Percentiles rank a stretch among this genome's conserved stretches.
Conservation (phyloP, 1,140 invertebrate species). For the Euura lappo region DNA sequence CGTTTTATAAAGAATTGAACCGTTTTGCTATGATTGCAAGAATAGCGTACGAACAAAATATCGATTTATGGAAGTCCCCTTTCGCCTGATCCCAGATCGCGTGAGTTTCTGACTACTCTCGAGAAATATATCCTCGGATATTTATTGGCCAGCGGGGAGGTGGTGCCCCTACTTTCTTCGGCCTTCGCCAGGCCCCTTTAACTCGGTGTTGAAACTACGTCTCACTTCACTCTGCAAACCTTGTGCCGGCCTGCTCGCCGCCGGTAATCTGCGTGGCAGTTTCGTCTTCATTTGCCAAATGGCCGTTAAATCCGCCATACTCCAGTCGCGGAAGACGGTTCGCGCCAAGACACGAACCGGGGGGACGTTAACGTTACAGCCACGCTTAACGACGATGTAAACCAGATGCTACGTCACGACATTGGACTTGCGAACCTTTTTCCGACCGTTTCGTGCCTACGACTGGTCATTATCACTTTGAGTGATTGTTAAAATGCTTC, state of each 20-base stretch:
- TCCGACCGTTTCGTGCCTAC: not conserved
- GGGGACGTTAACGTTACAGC: slow-evolving; percentile 27
- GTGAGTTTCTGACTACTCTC: not conserved
- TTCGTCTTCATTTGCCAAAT: slow-evolving; percentile 49
- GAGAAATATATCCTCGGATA: not conserved
- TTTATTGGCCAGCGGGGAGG: not conserved
- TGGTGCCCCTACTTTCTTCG: not conserved
- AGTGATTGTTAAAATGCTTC: not conserved
- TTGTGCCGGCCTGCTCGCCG: not conserved
- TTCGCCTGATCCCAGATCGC: not conserved
- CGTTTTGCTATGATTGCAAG: no score
- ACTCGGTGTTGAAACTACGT: no score
- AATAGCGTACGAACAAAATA: no score
- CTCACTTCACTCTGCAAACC: not conserved
- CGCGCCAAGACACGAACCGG: slow-evolving; percentile 14
- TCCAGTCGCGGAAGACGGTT: not conserved
- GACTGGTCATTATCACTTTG: not conserved
- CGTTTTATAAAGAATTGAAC: no score
- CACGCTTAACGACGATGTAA: slow-evolving; percentile 44
- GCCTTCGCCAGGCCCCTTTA: no score
- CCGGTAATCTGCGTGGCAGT: slow-evolving; percentile 43
- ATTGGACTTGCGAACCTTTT: not conserved
- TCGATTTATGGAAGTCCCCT: no score
- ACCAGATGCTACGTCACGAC: slow-evolving; percentile 18
- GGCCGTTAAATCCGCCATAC: slow-evolving; percentile 40